Base-by-base conservation (phyloP, 1,140 invertebrate species). In the Sinella curviseta region DNA sequence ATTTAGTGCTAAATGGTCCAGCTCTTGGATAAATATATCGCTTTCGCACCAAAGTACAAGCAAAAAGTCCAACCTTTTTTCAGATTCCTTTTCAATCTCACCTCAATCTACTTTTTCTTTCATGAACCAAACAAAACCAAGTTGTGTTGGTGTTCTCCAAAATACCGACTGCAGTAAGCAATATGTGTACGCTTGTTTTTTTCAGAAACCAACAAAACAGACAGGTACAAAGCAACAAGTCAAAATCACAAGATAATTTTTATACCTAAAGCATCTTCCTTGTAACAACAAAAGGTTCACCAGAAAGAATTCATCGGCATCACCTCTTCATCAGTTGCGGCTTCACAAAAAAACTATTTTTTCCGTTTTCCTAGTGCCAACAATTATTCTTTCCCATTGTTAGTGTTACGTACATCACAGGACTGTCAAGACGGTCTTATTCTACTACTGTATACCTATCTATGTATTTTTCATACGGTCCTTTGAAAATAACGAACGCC, bases 291-390 rank as follows among this genome's bases (percentile, higher is more conserved):
- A 8, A 48, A 48, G 8, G 39, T 8, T 60, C 57, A 4, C n/a
- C n/a, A 60, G 24, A 3, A 17, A 8, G 24, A 60, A 60, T 60
- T 60, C 24, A 8, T 60, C 12, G 12, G 57, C 24, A 60, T 60
- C 57, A 60, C 57, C 57, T 60, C 39, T 48, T 48, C 57, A 60
- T 60, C 57, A 60, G 57, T 60, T 60, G 8, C 57, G 57, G 57
- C 57, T 60, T 60, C 24, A 3, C 24, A 8, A 17, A 60, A 17
- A 60, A 60, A 60, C 24, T 8, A 8, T 48, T 48, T 4, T 48
- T 48, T 48, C 39, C n/a, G n/a, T n/a, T n/a, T n/a, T n/a, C n/a
- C 8, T 48, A 48, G 39, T 48, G 39, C 39, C 39, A 48, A 12
- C 39, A 48, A 48, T 48, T 48, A 48, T 48, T 48, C 20, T 48